phyloP scores from a whole-genome alignment of 2,888 invertebrate genomes.

The Dysmachus trigonus region DNA sequence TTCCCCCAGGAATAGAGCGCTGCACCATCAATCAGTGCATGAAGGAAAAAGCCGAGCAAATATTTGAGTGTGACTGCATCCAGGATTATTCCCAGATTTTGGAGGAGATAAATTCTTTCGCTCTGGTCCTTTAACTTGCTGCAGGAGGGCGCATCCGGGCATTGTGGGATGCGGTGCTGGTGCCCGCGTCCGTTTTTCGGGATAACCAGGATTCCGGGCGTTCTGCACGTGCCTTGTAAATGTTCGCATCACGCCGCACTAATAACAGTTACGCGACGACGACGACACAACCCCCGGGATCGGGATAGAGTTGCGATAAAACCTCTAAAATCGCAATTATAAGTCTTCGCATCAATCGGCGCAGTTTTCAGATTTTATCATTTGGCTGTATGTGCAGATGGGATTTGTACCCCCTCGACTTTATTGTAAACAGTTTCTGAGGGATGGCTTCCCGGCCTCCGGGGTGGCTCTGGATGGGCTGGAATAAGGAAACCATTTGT shows the following conservation, averaged over 20 bases:
- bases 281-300: constrained; percentile 17
- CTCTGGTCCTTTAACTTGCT: neutral
- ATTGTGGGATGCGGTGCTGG: neutral
- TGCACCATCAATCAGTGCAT: constrained; percentile 7
- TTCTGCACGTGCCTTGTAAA: constrained; percentile 40
- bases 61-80: constrained; percentile 6
- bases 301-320: constrained; percentile 15
- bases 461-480: neutral
- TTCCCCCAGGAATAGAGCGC: neutral
- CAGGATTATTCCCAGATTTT: constrained; percentile 19
- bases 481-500: neutral
- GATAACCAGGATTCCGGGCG: neutral
- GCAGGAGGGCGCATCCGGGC: neutral
- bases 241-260: constrained; percentile 42
- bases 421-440: constrained; percentile 10
- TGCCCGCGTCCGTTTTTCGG: neutral
- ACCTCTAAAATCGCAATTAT: constrained; percentile 37
- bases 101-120: neutral
- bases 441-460: neutral
- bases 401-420: constrained; percentile 22
- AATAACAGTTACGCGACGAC: constrained; percentile 37
- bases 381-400: neutral
- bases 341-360: neutral
- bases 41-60: constrained; percentile 8
- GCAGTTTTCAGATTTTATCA: constrained; percentile 28